Evolutionary conservation across 2,888 invertebrate genomes (phyloP).

Genomic region (Empis stercorea): DNA sequence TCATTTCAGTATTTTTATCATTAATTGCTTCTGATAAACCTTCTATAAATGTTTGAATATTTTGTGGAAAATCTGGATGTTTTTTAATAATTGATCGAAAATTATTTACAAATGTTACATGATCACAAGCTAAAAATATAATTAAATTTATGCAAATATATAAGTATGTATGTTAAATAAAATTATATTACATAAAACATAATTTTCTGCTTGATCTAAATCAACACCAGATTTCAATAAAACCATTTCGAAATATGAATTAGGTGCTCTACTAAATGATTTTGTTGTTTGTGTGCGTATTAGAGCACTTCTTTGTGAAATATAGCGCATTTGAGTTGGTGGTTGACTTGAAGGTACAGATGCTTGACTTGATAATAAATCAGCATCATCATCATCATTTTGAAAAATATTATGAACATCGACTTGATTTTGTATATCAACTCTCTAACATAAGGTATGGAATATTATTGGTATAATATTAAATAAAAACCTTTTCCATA

Average conservation of each 20-base stretch:
- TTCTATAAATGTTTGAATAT: slow-evolving; percentile 41
- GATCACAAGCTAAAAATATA: slow-evolving; percentile 30
- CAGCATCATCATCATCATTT: background rate
- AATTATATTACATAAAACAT: slow-evolving; percentile 21
- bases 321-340: slow-evolving; percentile 29
- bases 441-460: background rate
- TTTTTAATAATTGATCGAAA: slow-evolving; percentile 36
- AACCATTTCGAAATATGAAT: slow-evolving; percentile 31
- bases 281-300: slow-evolving; percentile 27
- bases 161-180: background rate
- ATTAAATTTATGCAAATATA: background rate
- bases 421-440: background rate
- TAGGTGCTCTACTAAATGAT: slow-evolving; percentile 21
- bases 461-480: too few relatives aligned
- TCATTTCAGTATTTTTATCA: slow-evolving; percentile 21
- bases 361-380: background rate
- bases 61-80: slow-evolving; percentile 41
- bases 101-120: slow-evolving; percentile 39
- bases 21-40: slow-evolving; percentile 37
- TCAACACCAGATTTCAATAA: slow-evolving; percentile 28
- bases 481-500: too few relatives aligned
- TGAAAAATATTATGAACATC: background rate
- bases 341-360: slow-evolving; percentile 30
- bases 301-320: slow-evolving; percentile 29
- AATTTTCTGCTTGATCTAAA: slow-evolving; percentile 25